A percentile compares a stretch with the other conserved stretches of the same genome.
phyloP scores from a whole-genome alignment of 2,113 vertebrate species.

The Phrynosoma blainvillii region DNA sequence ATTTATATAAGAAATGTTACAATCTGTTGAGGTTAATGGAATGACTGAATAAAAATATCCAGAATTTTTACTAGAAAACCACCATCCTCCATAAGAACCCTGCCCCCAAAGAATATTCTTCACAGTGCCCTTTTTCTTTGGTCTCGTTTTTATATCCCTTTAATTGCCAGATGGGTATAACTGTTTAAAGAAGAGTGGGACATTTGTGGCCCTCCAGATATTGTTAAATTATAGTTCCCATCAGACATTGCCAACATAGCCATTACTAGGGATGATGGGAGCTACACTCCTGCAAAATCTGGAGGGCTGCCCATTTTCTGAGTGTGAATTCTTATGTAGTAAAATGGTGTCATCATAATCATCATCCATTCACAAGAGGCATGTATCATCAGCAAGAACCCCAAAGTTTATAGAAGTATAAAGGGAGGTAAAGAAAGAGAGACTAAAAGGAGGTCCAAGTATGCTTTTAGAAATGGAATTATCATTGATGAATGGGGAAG shows the following conservation, averaged over 20 bases:
- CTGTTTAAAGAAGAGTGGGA: not conserved
- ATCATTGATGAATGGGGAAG: not conserved
- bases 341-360: not conserved
- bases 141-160: not conserved
- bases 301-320: not conserved
- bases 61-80: not conserved
- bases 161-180: not conserved
- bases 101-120: not conserved
- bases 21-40: not conserved
- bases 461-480: too few species aligned
- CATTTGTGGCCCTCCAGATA: too few species aligned
- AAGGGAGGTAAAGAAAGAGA: too few species aligned
- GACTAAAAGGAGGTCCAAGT: too few species aligned
- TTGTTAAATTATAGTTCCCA: too few species aligned
- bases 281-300: not conserved
- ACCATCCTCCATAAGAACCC: not conserved
- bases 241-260: too few species aligned
- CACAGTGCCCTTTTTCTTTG: not conserved
- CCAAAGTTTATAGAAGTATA: not conserved
- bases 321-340: not conserved
- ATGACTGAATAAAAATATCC: not conserved
- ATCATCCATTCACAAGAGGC: not conserved
- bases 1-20: not conserved
- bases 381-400: not conserved
- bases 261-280: not conserved